A percentile compares a stretch with the other conserved stretches of the same genome.
phyloP scores from a whole-genome alignment of 2,888 invertebrate species.

The Maniola hyperantus region DNA sequence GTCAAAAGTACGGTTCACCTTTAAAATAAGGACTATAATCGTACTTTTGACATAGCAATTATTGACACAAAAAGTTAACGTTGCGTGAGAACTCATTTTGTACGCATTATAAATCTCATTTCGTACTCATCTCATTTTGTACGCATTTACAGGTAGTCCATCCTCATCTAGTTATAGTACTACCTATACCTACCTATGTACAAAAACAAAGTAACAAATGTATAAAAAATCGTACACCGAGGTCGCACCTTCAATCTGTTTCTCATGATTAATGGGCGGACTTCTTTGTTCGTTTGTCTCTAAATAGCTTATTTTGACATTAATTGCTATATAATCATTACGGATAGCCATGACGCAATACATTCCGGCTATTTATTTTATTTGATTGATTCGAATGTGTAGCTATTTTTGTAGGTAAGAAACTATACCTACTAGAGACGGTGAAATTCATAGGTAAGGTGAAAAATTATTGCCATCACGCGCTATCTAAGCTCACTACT shows the following conservation, averaged over 20 bases:
- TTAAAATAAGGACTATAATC: too few species aligned
- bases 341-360: slow-evolving; percentile 30
- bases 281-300: slow-evolving; percentile 68
- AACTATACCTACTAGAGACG: neutral
- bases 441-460: too few species aligned
- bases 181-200: neutral
- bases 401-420: neutral
- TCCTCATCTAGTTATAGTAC: neutral
- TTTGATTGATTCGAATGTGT: slow-evolving; percentile 17
- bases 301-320: slow-evolving; percentile 56
- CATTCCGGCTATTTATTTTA: slow-evolving; percentile 15
- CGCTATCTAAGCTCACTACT: too few species aligned
- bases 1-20: too few species aligned
- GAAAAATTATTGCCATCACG: too few species aligned
- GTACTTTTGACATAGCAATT: too few species aligned
- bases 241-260: slow-evolving; percentile 37
- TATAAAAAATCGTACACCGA: slow-evolving; percentile 33
- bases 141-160: too few species aligned
- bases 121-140: too few species aligned
- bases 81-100: too few species aligned
- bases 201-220: neutral
- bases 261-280: slow-evolving; percentile 61
- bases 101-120: too few species aligned
- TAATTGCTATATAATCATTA: slow-evolving; percentile 66
- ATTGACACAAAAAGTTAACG: too few species aligned